phyloP scores from a whole-genome alignment of 2,888 invertebrate species.

The Lasioglossum pauxillum region DNA sequence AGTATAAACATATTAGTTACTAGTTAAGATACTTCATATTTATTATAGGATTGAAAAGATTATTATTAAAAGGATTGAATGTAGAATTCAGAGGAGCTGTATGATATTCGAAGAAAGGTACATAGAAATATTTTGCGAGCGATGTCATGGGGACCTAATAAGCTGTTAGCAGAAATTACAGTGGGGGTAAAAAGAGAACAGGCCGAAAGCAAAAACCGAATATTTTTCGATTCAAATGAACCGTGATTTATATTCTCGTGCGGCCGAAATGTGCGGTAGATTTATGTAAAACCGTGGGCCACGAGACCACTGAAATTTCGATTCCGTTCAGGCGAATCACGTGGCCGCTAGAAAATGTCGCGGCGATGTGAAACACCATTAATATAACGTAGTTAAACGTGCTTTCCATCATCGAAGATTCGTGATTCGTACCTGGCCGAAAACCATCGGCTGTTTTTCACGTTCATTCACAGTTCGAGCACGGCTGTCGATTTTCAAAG shows the following conservation, averaged over 20 bases:
- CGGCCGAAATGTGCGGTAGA: background rate
- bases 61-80: background rate
- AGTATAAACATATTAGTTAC: too few species aligned
- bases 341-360: constrained; percentile 3
- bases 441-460: constrained; percentile 4
- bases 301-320: background rate
- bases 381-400: constrained; percentile 43
- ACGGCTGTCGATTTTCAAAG: constrained; percentile 22
- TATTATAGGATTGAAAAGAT: background rate
- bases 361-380: constrained; percentile 19
- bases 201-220: background rate
- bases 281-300: constrained; percentile 20
- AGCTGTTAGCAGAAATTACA: background rate
- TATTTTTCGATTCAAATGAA: background rate
- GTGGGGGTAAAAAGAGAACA: background rate
- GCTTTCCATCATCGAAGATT: constrained; percentile 22
- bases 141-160: too few species aligned
- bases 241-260: constrained; percentile 9
- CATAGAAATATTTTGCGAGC: background rate
- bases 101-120: background rate
- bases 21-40: too few species aligned
- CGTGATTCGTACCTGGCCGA: constrained; percentile 17
- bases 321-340: constrained; percentile 20
- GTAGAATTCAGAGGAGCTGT: background rate
- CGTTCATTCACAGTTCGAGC: constrained; percentile 22